Evolutionary conservation across 2,888 invertebrate species (phyloP), one percentile per base, ranked within the genome.

Genomic region (Hyposoter didymator): DNA sequence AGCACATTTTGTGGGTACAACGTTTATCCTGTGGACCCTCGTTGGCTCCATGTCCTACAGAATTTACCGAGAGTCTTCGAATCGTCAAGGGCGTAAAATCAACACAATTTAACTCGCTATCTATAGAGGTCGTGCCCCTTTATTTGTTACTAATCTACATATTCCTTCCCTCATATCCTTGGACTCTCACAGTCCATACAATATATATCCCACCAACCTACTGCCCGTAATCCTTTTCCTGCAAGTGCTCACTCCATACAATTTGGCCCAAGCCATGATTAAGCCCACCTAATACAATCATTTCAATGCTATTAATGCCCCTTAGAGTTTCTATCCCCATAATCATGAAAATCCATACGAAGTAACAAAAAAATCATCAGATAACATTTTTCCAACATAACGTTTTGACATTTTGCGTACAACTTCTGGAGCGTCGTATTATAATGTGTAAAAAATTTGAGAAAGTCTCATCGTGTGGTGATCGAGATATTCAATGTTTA

Each of bases 131-230:
- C 45, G 19, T 1, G 49, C 49, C 70, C 70, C 35, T 70, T 52
- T 52, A 49, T 70, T 70, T 52, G n/a, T 12, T 10, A n/a, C 14
- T 10, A 10, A 32, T 70, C 35, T 52, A 52, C 32, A 70, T 19
- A 49, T 70, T 70, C 35, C 32, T 28, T 4, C 59, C n/a, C 8
- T 70, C 64, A 64, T 67, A 83, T 12, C 62, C 39, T 49, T 62
- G 35, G 62, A 19, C 47, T 43, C 62, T 69, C 32, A 39, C 22
- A 59, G 32, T 66, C 67, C 76, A 66, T 49, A 19, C 43, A 19
- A 28, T 55, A 28, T 28, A 35, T 78, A 39, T 69, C 78, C 52
- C 84, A 82, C 84, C 78, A 70, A 86, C 84, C 80, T 87, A 80
- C 73, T 70, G 80, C n/a, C 22, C 22, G 17, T 28, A 55, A 81